Evolutionary conservation across 2,797 vertebrate genomes (phyloP).

Genomic region (Peromyscus nudipes): DNA sequence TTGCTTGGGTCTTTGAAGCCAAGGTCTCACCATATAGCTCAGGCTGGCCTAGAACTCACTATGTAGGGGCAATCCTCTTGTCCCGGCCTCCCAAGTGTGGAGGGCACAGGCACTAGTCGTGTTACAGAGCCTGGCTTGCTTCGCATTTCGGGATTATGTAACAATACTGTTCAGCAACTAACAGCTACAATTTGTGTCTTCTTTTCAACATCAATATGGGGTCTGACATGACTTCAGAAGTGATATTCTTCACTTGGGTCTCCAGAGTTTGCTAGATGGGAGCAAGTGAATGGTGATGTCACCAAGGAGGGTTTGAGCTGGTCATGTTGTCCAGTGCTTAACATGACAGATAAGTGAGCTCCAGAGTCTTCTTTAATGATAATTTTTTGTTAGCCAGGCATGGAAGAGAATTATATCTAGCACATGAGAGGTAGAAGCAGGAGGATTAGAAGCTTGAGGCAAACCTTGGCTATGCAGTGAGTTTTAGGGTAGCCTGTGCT

Average conservation of each 20-base stretch:
- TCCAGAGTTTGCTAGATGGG: neutral
- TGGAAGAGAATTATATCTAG: neutral
- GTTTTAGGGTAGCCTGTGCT: neutral
- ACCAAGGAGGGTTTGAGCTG: neutral
- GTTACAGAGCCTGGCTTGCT: neutral
- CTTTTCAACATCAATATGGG: neutral
- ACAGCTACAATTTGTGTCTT: neutral
- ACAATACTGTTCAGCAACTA: neutral
- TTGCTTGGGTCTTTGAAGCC: neutral
- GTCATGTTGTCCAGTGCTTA: neutral
- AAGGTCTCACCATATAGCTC: neutral
- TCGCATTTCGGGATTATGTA: neutral
- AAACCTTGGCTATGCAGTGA: neutral
- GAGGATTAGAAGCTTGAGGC: neutral
- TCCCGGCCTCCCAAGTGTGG: neutral
- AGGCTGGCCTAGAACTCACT: neutral
- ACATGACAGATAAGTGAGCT: neutral
- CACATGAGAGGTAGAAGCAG: neutral
- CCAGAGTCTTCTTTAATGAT: neutral
- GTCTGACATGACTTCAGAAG: neutral
- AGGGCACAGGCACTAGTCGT: neutral
- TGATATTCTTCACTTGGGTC: neutral
- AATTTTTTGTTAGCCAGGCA: neutral
- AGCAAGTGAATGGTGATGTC: neutral
- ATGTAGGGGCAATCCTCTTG: neutral